Evolutionary conservation across 1,140 invertebrate species (phyloP).

Genomic region (Penaeus vannamei): DNA sequence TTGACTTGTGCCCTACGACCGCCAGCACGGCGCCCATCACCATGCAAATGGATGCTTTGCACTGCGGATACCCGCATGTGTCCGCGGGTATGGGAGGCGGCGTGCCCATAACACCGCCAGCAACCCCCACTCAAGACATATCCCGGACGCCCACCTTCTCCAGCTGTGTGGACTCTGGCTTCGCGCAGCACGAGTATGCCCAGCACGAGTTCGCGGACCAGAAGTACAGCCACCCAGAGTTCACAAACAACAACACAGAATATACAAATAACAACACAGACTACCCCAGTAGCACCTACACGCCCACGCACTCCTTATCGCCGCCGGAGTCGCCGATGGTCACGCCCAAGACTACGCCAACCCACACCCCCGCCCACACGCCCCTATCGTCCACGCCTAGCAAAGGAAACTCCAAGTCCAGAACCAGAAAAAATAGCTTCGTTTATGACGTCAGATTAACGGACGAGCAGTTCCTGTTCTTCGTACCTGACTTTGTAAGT

Average conservation of each 20-base stretch:
- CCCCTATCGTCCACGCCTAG: constrained; percentile 45
- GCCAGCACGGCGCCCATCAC: constrained; percentile 37
- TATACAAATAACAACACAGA: constrained; percentile 25
- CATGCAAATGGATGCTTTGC: constrained; percentile 60
- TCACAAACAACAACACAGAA: constrained; percentile 21
- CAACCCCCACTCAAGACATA: constrained; percentile 61
- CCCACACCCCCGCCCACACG: constrained; percentile 50
- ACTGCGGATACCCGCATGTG: constrained; percentile 53
- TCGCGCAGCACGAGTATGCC: constrained; percentile 37
- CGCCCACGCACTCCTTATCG: constrained; percentile 41
- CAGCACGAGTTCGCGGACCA: constrained; percentile 9
- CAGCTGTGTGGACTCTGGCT: constrained; percentile 29
- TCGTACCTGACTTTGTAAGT: constrained; percentile 68
- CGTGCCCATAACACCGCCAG: constrained; percentile 59
- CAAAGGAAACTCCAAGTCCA: neutral
- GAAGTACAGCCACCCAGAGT: constrained; percentile 33
- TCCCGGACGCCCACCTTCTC: constrained; percentile 55
- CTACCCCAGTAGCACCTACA: constrained; percentile 2
- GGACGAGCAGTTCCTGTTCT: constrained; percentile 67
- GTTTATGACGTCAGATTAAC: constrained; percentile 67
- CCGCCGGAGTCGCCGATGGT: constrained; percentile 60
- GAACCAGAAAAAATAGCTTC: constrained; percentile 65
- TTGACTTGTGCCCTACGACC: constrained; percentile 8
- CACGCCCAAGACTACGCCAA: constrained; percentile 51
- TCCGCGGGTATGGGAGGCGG: constrained; percentile 26